Evolutionary conservation across 2,888 invertebrate genomes (phyloP).

Genomic region (Brachycybe producta): DNA sequence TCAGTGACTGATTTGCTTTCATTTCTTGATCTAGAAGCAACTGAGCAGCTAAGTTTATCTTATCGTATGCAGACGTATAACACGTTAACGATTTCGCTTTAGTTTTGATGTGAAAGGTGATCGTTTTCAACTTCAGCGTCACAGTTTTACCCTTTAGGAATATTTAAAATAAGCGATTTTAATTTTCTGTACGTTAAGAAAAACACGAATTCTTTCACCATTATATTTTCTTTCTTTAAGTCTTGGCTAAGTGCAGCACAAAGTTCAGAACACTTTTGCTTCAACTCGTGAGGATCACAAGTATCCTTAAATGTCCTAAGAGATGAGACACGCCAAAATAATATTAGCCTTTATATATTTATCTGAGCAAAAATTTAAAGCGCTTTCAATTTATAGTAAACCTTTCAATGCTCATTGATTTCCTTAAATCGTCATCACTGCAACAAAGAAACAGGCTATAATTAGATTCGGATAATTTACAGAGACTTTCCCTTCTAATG

Average conservation of each 20-base stretch:
- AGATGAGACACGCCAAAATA: background rate
- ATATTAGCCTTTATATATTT: background rate
- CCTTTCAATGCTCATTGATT: conserved; percentile 19
- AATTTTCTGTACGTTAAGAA: no score
- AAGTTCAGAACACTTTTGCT: conserved; percentile 10
- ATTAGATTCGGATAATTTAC: background rate
- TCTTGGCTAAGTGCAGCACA: conserved; percentile 9
- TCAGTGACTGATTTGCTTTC: conserved; percentile 1
- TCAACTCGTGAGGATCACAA: conserved; percentile 3
- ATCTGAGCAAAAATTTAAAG: background rate
- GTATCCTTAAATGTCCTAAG: conserved; percentile 15
- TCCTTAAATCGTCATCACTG: conserved; percentile 12
- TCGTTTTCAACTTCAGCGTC: conserved; percentile 13
- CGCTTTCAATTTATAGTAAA: conserved; percentile 6
- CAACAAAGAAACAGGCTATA: background rate
- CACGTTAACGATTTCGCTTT: conserved; percentile 9
- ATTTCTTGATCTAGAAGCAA: conserved; percentile 14
- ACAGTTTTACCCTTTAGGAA: conserved; percentile 19
- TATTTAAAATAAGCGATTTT: no score
- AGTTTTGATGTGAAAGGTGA: conserved; percentile 12
- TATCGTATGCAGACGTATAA: background rate
- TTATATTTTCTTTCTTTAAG: conserved; percentile 9
- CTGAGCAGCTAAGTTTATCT: conserved; percentile 4
- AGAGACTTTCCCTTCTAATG: background rate
- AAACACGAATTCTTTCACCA: conserved; percentile 4